These are phyloP conservation scores for Pluvialis apricaria DNA, from an alignment of 2,113 vertebrate genomes.

Conservation along the genomic window DNA sequence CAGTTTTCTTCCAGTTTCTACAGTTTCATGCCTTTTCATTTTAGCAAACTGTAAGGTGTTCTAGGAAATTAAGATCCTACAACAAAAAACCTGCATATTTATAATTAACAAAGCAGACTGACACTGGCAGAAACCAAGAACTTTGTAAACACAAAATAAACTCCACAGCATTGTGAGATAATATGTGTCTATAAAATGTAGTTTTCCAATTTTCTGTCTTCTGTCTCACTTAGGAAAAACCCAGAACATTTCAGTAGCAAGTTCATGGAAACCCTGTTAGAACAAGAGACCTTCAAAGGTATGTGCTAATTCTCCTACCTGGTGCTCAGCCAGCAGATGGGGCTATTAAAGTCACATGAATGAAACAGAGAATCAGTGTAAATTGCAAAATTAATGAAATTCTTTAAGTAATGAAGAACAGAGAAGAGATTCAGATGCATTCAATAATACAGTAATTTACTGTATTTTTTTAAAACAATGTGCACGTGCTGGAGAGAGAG, in stretches of 20 bases:
- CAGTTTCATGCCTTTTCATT: neutral
- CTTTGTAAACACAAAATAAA: neutral
- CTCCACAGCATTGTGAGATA: neutral
- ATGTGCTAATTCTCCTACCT: neutral
- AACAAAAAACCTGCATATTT: neutral
- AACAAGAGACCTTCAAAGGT: neutral
- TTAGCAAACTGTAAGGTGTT: neutral
- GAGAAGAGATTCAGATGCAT: neutral
- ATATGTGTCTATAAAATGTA: neutral
- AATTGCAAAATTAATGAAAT: conserved; percentile 37
- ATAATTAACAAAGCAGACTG: neutral
- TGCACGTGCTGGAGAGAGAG: neutral
- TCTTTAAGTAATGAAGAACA: neutral
- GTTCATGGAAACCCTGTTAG: neutral
- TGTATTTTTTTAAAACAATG: neutral
- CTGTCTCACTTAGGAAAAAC: neutral
- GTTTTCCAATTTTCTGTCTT: neutral
- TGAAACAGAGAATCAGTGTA: neutral
- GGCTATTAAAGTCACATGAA: conserved; percentile 54
- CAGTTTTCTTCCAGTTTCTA: neutral
- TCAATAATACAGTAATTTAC: neutral
- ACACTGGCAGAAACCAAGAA: neutral
- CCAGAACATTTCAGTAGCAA: neutral
- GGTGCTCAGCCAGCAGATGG: conserved; percentile 61
- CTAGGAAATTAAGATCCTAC: neutral